Base-by-base conservation (phyloP, 2,113 vertebrate species). In the Natator depressus region DNA sequence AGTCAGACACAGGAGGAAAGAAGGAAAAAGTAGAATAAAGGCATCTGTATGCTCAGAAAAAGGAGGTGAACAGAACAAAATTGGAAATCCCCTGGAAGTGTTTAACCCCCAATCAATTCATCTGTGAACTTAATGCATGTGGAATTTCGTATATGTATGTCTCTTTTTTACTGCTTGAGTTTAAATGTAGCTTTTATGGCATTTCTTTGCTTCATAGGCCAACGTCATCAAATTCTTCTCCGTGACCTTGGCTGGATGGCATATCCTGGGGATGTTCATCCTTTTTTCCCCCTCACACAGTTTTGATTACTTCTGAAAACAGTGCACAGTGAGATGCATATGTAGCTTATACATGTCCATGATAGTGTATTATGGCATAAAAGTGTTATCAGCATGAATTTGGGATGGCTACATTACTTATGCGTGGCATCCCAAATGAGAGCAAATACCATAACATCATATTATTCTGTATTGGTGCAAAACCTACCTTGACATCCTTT, bases 401-500 rank as follows among this genome's bases (percentile, higher is more conserved):
- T 9, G 62, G 31, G 6, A 54, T 85, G 46, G 12, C 11, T 76
- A 38, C 75, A 46, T 25, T 46, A 76, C 10, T 76, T 46, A 78
- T 25, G 42, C 6, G 22, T 27, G 75, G 24, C 46, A 78, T 47
- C 75, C 42, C 12, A 47, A 78, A 47, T 47, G 42, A 78, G 4
- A 25, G 46, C 42, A 78, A 46, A 76, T 76, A 22, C 22, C 11
- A 78, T 27, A 14, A 78, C 75, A 47, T 27, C 22, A 14, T 78
- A 46, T 78, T 78, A 78, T 78, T 78, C 17, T 31, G 27, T 76
- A 72, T 93, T 80, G 54, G 19, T 86, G 51, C 90, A 93, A 46
- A 72, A 50, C 62, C 69, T 79, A 13, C 5, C 9, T 81, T 92
- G 24, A 16, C 20, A 76, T 89, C 5, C 83, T 0, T 7, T 4